Conservation (phyloP, 2,888 invertebrate species). For the Phalera bucephala region DNA sequence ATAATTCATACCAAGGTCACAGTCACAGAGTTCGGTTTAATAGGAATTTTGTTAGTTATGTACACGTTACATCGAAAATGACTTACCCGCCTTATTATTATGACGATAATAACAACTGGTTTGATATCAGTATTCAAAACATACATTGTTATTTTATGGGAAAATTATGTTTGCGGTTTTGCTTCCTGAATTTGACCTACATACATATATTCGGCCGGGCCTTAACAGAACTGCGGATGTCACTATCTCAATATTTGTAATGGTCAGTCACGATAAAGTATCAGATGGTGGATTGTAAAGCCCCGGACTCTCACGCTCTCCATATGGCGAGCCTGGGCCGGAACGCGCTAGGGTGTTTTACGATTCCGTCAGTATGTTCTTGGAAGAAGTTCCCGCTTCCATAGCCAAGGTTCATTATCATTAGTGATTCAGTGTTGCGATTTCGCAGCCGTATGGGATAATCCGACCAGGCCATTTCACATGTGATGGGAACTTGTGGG, state of each 20-base stretch:
- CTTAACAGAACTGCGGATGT: constrained; percentile 63
- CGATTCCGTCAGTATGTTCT: constrained; percentile 44
- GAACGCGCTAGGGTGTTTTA: constrained; percentile 38
- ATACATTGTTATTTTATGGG: constrained; percentile 36
- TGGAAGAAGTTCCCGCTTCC: constrained; percentile 47
- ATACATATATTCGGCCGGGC: constrained; percentile 51
- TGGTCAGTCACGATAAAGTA: constrained; percentile 54
- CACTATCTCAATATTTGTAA: constrained; percentile 55
- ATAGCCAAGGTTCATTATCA: constrained; percentile 59
- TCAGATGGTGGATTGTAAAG: constrained; percentile 50
- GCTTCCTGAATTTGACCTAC: constrained; percentile 70
- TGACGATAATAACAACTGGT: no score
- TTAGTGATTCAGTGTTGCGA: constrained; percentile 56
- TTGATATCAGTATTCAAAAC: constrained; percentile 14
- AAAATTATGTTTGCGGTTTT: constrained; percentile 66
- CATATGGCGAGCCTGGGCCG: constrained; percentile 49
- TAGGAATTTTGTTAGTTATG: no score
- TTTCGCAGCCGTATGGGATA: constrained; percentile 64
- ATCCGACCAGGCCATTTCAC: constrained; percentile 66
- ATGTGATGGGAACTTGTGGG: constrained; percentile 63
- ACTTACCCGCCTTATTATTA: no score
- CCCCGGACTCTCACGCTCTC: constrained; percentile 45
- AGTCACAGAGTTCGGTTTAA: no score
- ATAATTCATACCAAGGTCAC: no score
- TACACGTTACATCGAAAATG: no score